phyloP scores from a whole-genome alignment of 2,888 invertebrate species.

The Cephus rjabovi region DNA sequence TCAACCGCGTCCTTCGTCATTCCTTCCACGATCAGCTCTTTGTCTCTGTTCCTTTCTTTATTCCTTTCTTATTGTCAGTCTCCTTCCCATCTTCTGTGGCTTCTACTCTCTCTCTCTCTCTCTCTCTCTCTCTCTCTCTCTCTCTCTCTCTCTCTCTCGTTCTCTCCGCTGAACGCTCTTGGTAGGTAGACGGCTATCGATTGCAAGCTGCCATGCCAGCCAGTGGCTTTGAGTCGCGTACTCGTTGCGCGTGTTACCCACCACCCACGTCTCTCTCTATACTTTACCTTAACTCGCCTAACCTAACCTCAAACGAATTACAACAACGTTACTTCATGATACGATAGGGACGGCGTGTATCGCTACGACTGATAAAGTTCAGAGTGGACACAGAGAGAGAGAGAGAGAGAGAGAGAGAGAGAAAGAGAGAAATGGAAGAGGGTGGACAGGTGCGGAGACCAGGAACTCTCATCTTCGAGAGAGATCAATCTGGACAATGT shows the following conservation, averaged over 20 bases:
- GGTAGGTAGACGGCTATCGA: slow-evolving; percentile 47
- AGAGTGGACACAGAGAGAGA: not conserved
- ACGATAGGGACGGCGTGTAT: not conserved
- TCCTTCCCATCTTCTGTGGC: slow-evolving; percentile 11
- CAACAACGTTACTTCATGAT: not conserved
- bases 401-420: no score
- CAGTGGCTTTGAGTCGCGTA: slow-evolving; percentile 35
- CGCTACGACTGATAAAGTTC: not conserved
- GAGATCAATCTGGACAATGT: not conserved
- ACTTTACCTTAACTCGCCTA: slow-evolving; percentile 39
- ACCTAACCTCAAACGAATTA: slow-evolving; percentile 23
- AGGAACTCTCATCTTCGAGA: not conserved
- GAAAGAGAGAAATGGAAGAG: not conserved
- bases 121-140: slow-evolving; percentile 21
- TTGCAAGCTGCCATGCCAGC: slow-evolving; percentile 49
- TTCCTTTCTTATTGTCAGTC: not conserved
- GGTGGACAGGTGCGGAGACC: not conserved
- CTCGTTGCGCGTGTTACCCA: slow-evolving; percentile 8
- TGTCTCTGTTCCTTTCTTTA: slow-evolving; percentile 26
- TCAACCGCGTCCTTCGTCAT: not conserved
- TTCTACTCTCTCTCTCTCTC: slow-evolving; percentile 15
- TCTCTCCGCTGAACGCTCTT: slow-evolving; percentile 34
- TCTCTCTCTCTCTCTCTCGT: slow-evolving; percentile 21
- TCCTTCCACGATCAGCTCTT: slow-evolving; percentile 31
- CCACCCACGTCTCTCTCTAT: slow-evolving; percentile 11